Evolutionary conservation across 1,140 invertebrate species (phyloP).

Genomic region (Achroia grisella): DNA sequence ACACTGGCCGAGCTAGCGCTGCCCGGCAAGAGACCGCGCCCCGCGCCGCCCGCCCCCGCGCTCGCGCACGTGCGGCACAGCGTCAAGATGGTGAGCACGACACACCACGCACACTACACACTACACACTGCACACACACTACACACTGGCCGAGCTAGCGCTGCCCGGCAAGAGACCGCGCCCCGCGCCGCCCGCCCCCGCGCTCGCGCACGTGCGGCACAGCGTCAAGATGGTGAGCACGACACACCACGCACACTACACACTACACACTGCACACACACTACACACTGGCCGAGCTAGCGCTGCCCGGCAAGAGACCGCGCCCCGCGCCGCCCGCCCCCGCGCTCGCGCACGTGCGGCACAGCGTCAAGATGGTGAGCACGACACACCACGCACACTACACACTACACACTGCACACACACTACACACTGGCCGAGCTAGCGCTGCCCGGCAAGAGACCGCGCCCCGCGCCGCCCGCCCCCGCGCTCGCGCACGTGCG

Average conservation of each 20-base stretch:
- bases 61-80: constrained; percentile 42
- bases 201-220: constrained; percentile 42
- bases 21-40: constrained; percentile 76
- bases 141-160: constrained; percentile 75
- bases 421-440: constrained; percentile 76
- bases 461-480: no score
- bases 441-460: constrained; percentile 78
- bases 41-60: no score
- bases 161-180: constrained; percentile 77
- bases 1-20: constrained; percentile 80
- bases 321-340: no score
- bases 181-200: no score
- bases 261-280: no score
- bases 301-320: constrained; percentile 78
- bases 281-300: constrained; percentile 80
- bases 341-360: constrained; percentile 43
- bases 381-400: no score
- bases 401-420: no score
- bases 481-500: constrained; percentile 49
- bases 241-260: no score
- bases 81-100: constrained; percentile 50
- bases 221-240: constrained; percentile 50
- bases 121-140: no score
- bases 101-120: no score
- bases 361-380: constrained; percentile 47